These are phyloP conservation scores for Chelonus insularis DNA, from an alignment of 1,140 invertebrate genomes.

Conservation along the genomic window DNA sequence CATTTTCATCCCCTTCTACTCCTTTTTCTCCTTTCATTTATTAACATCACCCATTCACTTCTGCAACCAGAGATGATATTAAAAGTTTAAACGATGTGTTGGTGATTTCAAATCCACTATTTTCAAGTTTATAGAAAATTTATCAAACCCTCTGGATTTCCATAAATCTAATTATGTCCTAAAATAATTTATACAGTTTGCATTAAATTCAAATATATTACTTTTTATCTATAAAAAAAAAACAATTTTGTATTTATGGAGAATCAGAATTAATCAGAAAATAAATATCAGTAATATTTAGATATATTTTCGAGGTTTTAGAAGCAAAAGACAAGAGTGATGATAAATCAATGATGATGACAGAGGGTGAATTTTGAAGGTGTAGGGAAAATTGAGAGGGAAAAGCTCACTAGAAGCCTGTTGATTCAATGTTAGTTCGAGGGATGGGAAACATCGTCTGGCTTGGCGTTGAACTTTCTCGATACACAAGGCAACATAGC, in stretches of 20 bases:
- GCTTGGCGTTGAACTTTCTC: constrained; percentile 40
- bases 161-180: not conserved
- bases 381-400: not conserved
- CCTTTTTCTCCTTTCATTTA: not conserved
- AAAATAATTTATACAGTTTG: too few relatives aligned
- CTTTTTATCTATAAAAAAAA: too few relatives aligned
- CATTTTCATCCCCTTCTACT: constrained; percentile 10
- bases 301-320: too few relatives aligned
- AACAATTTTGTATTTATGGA: too few relatives aligned
- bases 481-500: constrained; percentile 40
- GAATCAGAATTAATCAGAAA: too few relatives aligned
- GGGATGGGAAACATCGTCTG: constrained; percentile 37
- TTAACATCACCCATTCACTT: not conserved
- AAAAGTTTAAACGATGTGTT: constrained; percentile 27
- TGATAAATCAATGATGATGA: constrained; percentile 8
- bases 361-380: not conserved
- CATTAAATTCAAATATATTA: too few relatives aligned
- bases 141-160: not conserved
- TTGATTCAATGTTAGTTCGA: constrained; percentile 32
- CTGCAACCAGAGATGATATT: constrained; percentile 10
- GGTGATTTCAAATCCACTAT: constrained; percentile 26
- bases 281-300: too few relatives aligned
- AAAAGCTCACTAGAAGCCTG: constrained; percentile 29
- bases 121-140: not conserved
- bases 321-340: not conserved